Percentiles rank a stretch among this genome's conserved stretches.
Evolutionary conservation across 2,797 vertebrate genomes (phyloP).

Genomic region (Gila robusta): DNA sequence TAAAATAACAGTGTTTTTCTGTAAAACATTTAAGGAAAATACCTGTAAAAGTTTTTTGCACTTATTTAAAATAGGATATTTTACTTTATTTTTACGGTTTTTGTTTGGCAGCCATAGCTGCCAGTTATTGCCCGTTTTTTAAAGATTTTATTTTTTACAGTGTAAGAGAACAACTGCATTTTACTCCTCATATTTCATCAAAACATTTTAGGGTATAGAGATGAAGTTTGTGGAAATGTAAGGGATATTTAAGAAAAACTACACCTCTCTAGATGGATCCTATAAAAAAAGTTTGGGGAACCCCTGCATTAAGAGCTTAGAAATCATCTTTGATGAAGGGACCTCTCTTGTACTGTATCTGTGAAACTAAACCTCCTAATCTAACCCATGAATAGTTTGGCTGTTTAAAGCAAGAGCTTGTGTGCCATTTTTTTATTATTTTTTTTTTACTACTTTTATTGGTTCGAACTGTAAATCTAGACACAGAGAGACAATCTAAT

Average conservation of each 20-base stretch:
- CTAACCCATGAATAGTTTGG: not conserved
- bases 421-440: not conserved
- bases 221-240: not conserved
- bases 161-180: not conserved
- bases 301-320: not conserved
- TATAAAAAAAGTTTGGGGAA: not conserved
- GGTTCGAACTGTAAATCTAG: slow-evolving; percentile 13
- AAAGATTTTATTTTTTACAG: too few relatives aligned
- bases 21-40: too few relatives aligned
- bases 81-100: too few relatives aligned
- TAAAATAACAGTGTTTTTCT: too few relatives aligned
- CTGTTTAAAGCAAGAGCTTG: not conserved
- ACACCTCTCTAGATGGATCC: not conserved
- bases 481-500: slow-evolving; percentile 30
- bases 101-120: too few relatives aligned
- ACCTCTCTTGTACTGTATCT: not conserved
- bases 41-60: too few relatives aligned
- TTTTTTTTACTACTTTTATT: not conserved
- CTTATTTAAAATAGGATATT: too few relatives aligned
- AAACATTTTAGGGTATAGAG: not conserved
- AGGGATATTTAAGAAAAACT: not conserved
- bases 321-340: not conserved
- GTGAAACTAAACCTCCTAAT: not conserved
- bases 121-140: too few relatives aligned
- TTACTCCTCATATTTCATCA: not conserved